Percentiles rank a stretch among this genome's conserved stretches.
Conservation (phyloP, 2,888 invertebrate genomes). For the Leptarthrus brevirostris region DNA sequence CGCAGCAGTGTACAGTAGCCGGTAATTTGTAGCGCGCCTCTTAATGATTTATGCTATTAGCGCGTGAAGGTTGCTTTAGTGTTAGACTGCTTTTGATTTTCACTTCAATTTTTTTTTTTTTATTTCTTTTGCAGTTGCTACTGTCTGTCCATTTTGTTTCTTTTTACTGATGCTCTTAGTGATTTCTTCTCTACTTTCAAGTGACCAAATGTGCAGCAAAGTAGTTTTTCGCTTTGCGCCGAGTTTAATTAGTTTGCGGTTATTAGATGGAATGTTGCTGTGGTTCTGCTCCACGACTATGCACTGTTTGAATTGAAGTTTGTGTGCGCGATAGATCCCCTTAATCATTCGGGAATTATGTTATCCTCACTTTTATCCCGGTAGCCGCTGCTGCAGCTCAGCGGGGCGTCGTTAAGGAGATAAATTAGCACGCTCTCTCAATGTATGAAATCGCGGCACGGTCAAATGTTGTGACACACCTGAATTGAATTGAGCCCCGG, state of each 20-base stretch:
- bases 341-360: neutral
- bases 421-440: neutral
- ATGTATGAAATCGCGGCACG: neutral
- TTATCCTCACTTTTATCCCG: neutral
- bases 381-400: neutral
- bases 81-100: neutral
- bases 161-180: too few relatives aligned
- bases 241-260: constrained; percentile 7
- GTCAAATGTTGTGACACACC: neutral
- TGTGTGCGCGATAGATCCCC: neutral
- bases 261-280: constrained; percentile 5
- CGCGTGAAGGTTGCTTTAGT: neutral
- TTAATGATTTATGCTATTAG: neutral
- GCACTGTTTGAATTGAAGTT: neutral
- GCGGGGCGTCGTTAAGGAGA: neutral
- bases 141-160: too few relatives aligned
- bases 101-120: neutral
- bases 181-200: neutral
- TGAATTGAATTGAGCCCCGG: neutral
- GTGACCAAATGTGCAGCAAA: neutral
- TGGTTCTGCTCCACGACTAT: too few relatives aligned
- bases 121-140: neutral
- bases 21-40: too few relatives aligned
- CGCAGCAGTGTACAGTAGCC: too few relatives aligned
- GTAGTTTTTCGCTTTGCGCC: neutral